Conservation (phyloP, 2,797 vertebrate species). For the Tadarida brasiliensis region DNA sequence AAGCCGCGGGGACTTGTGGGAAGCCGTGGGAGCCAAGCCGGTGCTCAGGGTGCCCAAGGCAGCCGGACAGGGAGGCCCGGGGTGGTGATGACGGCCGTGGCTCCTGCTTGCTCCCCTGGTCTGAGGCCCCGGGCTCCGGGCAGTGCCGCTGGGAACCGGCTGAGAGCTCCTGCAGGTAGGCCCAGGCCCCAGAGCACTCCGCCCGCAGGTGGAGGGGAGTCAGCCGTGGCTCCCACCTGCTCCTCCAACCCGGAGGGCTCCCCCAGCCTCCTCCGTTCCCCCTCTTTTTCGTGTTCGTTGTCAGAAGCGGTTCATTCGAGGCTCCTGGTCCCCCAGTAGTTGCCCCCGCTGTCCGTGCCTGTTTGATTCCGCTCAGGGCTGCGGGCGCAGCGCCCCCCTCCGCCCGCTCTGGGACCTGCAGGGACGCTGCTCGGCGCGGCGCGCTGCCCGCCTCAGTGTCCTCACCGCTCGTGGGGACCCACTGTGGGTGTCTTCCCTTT, state of each 20-base stretch:
- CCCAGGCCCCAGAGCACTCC: neutral
- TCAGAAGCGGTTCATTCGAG: neutral
- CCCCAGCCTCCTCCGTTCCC: neutral
- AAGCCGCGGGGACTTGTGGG: too few relatives aligned
- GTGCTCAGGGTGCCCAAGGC: neutral
- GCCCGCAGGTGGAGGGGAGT: neutral
- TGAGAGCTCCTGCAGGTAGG: neutral
- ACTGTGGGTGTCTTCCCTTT: neutral
- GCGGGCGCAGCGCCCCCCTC: neutral
- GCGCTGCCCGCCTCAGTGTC: neutral
- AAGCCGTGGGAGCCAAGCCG: neutral
- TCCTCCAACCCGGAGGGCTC: neutral
- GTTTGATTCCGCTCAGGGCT: too few relatives aligned
- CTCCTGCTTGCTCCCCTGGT: neutral
- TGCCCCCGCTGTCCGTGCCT: neutral
- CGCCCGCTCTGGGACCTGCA: neutral
- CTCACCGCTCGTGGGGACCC: neutral
- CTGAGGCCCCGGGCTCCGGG: neutral
- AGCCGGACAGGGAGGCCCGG: neutral
- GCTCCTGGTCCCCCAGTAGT: neutral
- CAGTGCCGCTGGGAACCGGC: neutral
- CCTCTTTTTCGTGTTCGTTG: neutral
- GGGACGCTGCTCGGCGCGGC: too few relatives aligned
- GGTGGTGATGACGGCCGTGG: neutral
- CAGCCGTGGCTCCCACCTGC: neutral